Evolutionary conservation across 2,888 invertebrate species (phyloP), one percentile per base, ranked within the genome.

Genomic region (Conops quadrifasciatus): DNA sequence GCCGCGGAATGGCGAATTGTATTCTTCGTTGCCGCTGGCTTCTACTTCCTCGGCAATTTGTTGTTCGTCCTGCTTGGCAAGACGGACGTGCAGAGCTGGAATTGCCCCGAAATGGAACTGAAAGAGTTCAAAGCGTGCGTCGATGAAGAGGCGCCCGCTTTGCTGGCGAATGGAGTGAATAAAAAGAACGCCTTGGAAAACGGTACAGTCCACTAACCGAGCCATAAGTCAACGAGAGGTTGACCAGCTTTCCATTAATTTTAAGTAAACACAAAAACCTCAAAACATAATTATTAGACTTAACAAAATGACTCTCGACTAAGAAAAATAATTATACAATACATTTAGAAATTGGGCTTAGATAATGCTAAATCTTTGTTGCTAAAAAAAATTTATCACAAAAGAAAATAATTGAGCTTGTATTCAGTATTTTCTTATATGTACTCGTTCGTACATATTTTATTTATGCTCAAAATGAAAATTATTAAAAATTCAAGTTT

Each of bases 1-100:
- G 80, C 85, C 0, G 70, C 73, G 0, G 85, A 87, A 66, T 91
- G 90, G 90, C 84, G 87, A 26, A 82, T 81, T 15, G 88, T 90
- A 5, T 91, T 90, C 78, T 88, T 88, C 71, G 81, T 89, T 58
- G 87, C 90, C 0, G 88, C 88, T 0, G 84, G 80, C 2, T 84
- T 90, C 53, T 89, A 89, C 75, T 87, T 89, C 62, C 2, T 87
- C 2, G 87, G 89, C 13, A 89, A 89, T 77, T 81, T 88, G 59
- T 77, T 90, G 7, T 91, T 89, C 72, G 77, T 90, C 3, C 74
- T 89, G 21, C 88, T 89, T 73, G 89, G 89, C 1, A 85, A 86
- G 47, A 89, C 88, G 0, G 86, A 88, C 24, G 82, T 88, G 0
- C 90, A 90, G 78, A 83, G 86, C 72, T 91, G 90, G 90, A 89